A percentile compares a stretch with the other conserved stretches of the same genome.
Conservation (phyloP, 2,888 invertebrate genomes). For the Amitus sp. region DNA sequence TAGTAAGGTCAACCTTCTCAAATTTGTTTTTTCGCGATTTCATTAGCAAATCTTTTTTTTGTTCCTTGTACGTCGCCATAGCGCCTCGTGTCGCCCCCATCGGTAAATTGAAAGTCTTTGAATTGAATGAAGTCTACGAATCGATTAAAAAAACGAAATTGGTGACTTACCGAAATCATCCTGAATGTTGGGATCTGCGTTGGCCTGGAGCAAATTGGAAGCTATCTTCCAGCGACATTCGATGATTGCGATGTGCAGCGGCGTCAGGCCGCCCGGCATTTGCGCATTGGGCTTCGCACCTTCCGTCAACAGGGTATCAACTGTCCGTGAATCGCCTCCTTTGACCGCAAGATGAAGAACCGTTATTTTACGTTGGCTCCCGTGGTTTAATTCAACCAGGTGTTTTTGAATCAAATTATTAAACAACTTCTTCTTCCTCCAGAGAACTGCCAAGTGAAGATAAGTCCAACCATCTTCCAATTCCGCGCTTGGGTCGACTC, state of each 20-base stretch:
- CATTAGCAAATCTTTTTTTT: too few relatives aligned
- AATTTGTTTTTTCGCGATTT: too few relatives aligned
- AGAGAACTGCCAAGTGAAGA: background rate
- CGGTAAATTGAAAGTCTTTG: too few relatives aligned
- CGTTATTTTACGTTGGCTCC: background rate
- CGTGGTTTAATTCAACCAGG: background rate
- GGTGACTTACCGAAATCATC: conserved; percentile 1
- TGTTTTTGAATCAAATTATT: background rate
- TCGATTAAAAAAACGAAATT: too few relatives aligned
- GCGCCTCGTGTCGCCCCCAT: too few relatives aligned
- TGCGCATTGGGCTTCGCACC: background rate
- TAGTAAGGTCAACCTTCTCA: too few relatives aligned
- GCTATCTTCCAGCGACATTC: background rate
- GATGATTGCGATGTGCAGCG: background rate
- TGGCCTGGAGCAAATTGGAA: background rate
- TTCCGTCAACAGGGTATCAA: background rate
- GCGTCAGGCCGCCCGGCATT: background rate
- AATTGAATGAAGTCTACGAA: too few relatives aligned
- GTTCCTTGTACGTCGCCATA: too few relatives aligned
- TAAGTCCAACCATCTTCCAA: background rate
- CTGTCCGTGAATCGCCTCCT: background rate
- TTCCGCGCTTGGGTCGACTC: background rate
- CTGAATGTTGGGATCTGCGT: background rate
- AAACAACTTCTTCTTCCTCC: background rate
- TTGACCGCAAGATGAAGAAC: background rate